These are phyloP conservation scores for Lithophane socia DNA, from an alignment of 2,888 invertebrate species.

Conservation along the genomic window DNA sequence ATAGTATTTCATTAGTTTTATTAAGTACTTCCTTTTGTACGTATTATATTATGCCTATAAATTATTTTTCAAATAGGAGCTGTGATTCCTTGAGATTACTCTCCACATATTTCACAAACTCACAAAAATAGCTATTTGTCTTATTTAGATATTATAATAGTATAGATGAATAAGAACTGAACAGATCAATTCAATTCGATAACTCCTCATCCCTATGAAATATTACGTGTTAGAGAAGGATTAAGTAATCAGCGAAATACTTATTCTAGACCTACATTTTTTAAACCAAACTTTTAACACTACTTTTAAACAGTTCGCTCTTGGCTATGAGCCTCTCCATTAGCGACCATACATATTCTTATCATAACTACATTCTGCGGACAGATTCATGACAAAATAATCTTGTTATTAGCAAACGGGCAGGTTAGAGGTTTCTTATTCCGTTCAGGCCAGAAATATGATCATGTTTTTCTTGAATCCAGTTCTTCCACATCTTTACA, in stretches of 20 bases:
- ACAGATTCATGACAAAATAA: not conserved
- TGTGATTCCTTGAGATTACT: no score
- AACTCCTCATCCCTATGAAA: not conserved
- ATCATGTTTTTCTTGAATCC: not conserved
- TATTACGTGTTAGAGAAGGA: not conserved
- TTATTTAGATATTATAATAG: no score
- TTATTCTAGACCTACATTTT: not conserved
- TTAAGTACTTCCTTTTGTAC: no score
- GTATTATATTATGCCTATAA: no score
- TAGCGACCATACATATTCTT: not conserved
- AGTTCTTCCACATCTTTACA: slow-evolving; percentile 91
- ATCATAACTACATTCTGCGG: not conserved
- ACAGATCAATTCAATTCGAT: no score
- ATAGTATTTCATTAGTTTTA: no score
- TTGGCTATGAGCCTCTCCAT: not conserved
- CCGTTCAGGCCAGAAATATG: not conserved
- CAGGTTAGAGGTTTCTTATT: not conserved
- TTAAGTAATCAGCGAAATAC: not conserved
- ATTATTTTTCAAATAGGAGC: no score
- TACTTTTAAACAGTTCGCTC: not conserved
- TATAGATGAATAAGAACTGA: no score
- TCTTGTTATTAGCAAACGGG: not conserved
- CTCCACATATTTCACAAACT: no score
- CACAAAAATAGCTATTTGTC: no score
- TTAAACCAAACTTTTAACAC: not conserved